Evolutionary conservation across 1,140 invertebrate species (phyloP).

Genomic region (Lepidotrigona ventralis): DNA sequence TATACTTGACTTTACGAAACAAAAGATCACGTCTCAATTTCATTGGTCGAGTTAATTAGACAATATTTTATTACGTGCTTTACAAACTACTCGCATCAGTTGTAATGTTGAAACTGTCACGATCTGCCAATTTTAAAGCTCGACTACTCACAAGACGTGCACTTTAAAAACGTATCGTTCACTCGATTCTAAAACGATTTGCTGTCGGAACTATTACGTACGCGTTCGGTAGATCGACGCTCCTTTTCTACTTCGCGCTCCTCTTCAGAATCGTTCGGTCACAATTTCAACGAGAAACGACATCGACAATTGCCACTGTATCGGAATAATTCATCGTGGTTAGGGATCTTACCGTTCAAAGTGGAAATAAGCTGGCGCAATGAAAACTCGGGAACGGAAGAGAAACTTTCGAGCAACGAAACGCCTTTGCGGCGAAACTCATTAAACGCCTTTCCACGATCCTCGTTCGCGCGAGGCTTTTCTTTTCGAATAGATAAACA

Average conservation of each 20-base stretch:
- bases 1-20: neutral
- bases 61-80: no score
- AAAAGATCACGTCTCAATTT: neutral
- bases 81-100: no score
- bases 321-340: neutral
- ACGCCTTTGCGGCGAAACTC: conserved; percentile 9
- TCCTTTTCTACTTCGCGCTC: no score
- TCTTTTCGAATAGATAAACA: conserved; percentile 43
- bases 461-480: conserved; percentile 14
- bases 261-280: no score
- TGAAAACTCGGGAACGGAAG: neutral
- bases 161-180: no score
- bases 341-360: neutral
- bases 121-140: no score
- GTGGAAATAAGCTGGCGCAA: neutral
- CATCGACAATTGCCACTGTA: neutral
- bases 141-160: no score
- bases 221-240: no score
- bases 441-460: conserved; percentile 28
- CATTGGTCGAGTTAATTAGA: neutral
- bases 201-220: no score
- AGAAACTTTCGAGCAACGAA: neutral
- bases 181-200: no score
- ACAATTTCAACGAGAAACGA: neutral
- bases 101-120: no score